Conservation (phyloP, 2,888 invertebrate species). For the Lasioglossum figueresi region DNA sequence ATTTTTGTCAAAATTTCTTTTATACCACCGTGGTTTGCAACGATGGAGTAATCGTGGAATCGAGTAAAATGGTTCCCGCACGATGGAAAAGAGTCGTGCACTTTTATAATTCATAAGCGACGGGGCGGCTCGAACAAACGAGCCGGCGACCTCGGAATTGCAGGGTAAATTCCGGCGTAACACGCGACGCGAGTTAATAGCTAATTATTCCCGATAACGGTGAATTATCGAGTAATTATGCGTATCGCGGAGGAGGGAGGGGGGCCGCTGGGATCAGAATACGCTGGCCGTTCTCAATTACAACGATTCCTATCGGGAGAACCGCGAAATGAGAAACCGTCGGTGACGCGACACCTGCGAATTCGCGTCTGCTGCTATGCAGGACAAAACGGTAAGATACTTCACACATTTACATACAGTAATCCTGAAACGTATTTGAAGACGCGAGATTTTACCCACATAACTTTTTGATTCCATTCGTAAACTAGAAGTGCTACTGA, state of each 20-base stretch:
- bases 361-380: neutral
- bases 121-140: neutral
- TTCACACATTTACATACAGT: neutral
- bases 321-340: neutral
- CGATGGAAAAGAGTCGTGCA: constrained; percentile 8
- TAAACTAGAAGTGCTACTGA: neutral
- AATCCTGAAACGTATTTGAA: no score
- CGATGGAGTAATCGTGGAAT: neutral
- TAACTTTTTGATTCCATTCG: neutral
- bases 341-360: neutral
- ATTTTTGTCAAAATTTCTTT: no score
- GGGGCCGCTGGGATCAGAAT: constrained; percentile 18
- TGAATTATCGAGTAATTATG: constrained; percentile 64
- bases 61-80: neutral
- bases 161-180: constrained; percentile 39
- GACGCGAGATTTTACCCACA: neutral
- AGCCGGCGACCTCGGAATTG: constrained; percentile 7
- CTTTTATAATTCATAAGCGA: constrained; percentile 22
- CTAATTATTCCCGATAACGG: constrained; percentile 65
- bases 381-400: neutral
- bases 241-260: constrained; percentile 38
- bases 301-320: constrained; percentile 31
- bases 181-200: constrained; percentile 60
- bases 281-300: constrained; percentile 30
- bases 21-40: neutral